phyloP scores from a whole-genome alignment of 2,797 vertebrate species.

The Sus cebifrons region DNA sequence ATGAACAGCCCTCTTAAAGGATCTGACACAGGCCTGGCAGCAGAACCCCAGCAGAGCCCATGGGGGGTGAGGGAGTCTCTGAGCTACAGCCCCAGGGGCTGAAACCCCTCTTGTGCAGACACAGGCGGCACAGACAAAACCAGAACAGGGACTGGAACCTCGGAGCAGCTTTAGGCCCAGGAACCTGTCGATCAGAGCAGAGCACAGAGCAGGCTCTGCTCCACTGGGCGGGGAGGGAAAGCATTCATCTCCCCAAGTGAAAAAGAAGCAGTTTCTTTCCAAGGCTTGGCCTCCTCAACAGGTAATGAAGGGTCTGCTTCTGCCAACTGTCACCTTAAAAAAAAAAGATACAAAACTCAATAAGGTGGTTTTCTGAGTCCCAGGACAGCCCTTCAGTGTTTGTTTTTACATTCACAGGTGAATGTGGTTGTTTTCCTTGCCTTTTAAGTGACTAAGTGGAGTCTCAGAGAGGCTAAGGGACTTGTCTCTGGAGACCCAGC shows the following conservation, averaged over 20 bases:
- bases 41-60: not conserved
- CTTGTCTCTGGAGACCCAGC: no score
- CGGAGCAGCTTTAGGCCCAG: not conserved
- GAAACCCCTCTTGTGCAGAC: not conserved
- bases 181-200: not conserved
- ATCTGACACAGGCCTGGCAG: no score
- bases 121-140: not conserved
- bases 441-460: not conserved
- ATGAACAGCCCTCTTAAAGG: not conserved
- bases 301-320: not conserved
- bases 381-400: not conserved
- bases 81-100: not conserved
- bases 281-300: not conserved
- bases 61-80: not conserved
- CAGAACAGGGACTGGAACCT: not conserved
- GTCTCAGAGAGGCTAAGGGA: not conserved
- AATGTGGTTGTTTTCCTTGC: not conserved
- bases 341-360: not conserved
- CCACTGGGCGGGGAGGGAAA: rapidly evolving
- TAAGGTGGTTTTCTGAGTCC: rapidly evolving
- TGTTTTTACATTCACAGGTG: not conserved
- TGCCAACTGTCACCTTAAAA: not conserved
- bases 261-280: not conserved
- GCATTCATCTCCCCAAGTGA: not conserved
- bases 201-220: not conserved